Base-by-base conservation (phyloP, 2,797 vertebrate species). In the Crenichthys baileyi region DNA sequence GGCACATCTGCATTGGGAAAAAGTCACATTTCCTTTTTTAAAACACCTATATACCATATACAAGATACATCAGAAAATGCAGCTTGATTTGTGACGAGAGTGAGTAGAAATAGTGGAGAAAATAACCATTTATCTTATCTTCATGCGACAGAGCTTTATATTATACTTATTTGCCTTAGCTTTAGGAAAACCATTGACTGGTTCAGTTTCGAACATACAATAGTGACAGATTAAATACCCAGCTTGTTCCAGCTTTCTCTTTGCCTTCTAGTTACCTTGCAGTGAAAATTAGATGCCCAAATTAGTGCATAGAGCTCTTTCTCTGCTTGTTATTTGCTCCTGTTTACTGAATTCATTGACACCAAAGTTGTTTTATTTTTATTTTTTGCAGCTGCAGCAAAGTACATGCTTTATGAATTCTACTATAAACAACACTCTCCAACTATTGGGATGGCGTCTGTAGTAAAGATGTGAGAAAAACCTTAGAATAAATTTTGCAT, bases 1-100 rank as follows among this genome's bases (percentile, higher is more conserved):
- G 12, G 58, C 77, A 80, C 58, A 80, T 79, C 79, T 82, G 83
- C 73, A 86, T 83, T 60, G 68, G 63, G 55, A 72, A 80, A 70
- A 76, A 65, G 55, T 74, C 79, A 77, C 22, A 79, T 77, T n/a
- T 4, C 79, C 73, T 84, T 46, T 41, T 48, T 85, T 58, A 63
- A 77, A 56, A 29, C 70, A 61, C 50, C 50, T 9, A 63, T 44
- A 18, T 46, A 29, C 13, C 63, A 67, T 67, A 24, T 67, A 36
- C 36, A 67, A 9, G 4, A 41, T 12, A 12, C 31, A 41, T 41
- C 22, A 67, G 63, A 67, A 81, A 72, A 51, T 44, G 2, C 29
- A 50, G 36, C 48, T 53, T 22, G 9, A 72, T 73, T 75, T 82
- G 5, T 55, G 63, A 56, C 13, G 70, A 74, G 39, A 70, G 16